These are phyloP conservation scores for Euplagia quadripunctaria DNA, from an alignment of 2,888 invertebrate genomes.

Conservation along the genomic window DNA sequence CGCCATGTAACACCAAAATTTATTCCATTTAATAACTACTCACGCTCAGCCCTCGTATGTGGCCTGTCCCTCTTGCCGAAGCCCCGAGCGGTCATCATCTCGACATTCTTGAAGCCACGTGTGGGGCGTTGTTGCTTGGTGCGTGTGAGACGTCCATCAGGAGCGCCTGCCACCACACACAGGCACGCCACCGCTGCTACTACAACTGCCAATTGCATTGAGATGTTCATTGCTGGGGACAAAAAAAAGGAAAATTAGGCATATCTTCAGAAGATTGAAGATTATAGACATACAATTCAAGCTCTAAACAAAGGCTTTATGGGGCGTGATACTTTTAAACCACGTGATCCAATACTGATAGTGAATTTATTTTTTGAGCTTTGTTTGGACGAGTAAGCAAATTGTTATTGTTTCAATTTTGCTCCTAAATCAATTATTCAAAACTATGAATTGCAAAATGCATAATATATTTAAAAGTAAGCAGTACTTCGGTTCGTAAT, in stretches of 20 bases:
- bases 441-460: not conserved
- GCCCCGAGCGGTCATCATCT: conserved; percentile 89
- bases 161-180: conserved; percentile 74
- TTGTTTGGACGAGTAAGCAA: no score
- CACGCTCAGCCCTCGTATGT: conserved; percentile 76
- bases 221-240: conserved; percentile 77
- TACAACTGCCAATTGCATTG: conserved; percentile 74
- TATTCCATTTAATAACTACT: conserved; percentile 50
- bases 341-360: no score
- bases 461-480: not conserved
- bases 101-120: conserved; percentile 89
- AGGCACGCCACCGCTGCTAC: conserved; percentile 75
- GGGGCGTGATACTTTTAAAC: no score
- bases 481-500: not conserved
- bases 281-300: no score
- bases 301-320: no score
- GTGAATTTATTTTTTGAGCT: no score
- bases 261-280: no score
- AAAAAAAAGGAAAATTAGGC: conserved; percentile 18
- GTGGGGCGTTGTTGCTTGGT: conserved; percentile 87
- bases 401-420: not conserved
- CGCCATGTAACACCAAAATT: not conserved
- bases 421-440: not conserved
- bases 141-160: conserved; percentile 72
- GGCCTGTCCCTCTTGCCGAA: conserved; percentile 88